Evolutionary conservation across 2,797 vertebrate genomes (phyloP).

Genomic region (Sitta carolinensis): DNA sequence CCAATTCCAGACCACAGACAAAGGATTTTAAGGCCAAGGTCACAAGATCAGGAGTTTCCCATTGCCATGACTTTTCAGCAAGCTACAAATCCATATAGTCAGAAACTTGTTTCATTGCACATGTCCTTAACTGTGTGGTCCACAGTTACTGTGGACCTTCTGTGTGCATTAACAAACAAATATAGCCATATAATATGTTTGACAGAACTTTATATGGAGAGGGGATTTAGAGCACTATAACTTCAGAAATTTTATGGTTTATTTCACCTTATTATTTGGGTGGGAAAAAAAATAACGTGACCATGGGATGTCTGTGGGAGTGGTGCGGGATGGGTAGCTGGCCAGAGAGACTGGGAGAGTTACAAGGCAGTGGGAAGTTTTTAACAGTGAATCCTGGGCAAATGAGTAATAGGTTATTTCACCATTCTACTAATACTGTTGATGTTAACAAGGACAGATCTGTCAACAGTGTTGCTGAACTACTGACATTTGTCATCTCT

Average conservation of each 20-base stretch:
- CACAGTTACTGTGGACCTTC: background rate
- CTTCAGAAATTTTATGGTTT: background rate
- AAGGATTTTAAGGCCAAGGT: background rate
- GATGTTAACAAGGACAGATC: slow-evolving; percentile 16
- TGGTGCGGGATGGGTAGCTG: background rate
- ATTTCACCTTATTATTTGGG: background rate
- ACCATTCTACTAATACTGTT: background rate
- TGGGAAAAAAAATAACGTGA: background rate
- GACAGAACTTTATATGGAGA: background rate
- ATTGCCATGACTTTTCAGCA: background rate
- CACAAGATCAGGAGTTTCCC: background rate
- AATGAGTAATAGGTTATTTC: background rate
- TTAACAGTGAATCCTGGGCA: background rate
- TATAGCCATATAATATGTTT: background rate
- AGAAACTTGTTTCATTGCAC: background rate
- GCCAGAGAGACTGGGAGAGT: background rate
- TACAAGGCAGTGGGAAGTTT: background rate
- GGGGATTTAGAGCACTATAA: accelerated
- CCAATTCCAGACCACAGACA: background rate
- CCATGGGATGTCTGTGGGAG: background rate
- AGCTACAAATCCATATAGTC: background rate
- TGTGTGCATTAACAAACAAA: background rate
- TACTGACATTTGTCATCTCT: slow-evolving; percentile 47
- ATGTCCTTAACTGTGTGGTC: background rate
- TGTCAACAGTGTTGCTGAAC: slow-evolving; percentile 22